phyloP scores from a whole-genome alignment of 2,888 invertebrate genomes.

The Aspidiotus rigidus region DNA sequence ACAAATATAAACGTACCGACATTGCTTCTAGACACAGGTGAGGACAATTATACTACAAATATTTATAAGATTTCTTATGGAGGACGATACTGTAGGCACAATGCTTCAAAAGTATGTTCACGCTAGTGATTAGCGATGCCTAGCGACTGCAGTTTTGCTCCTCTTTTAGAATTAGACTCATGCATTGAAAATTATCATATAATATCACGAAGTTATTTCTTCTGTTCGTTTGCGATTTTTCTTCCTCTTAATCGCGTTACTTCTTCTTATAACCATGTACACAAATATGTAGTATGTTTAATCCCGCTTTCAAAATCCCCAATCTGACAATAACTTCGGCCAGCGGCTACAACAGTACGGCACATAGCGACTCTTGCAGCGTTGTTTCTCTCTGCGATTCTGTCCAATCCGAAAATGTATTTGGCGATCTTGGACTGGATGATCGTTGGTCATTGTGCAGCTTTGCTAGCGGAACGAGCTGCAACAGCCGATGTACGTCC shows the following conservation, averaged over 20 bases:
- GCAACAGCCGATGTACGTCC: conserved; percentile 40
- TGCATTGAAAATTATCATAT: too few species aligned
- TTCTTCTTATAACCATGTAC: not conserved
- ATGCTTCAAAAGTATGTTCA: too few species aligned
- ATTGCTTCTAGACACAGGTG: too few species aligned
- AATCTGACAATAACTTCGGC: conserved; percentile 18
- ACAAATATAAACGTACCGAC: conserved; percentile 9
- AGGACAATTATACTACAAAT: too few species aligned
- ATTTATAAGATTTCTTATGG: too few species aligned
- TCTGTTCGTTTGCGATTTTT: not conserved
- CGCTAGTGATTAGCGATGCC: too few species aligned
- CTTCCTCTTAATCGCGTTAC: not conserved
- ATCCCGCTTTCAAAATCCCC: conserved; percentile 15
- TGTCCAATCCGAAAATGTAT: conserved; percentile 7
- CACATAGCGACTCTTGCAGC: conserved; percentile 16
- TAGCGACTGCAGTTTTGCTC: too few species aligned
- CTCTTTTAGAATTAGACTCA: too few species aligned
- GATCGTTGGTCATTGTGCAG: conserved; percentile 25
- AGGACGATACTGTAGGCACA: too few species aligned
- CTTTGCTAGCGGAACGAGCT: conserved; percentile 42
- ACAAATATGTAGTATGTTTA: not conserved
- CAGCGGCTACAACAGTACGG: conserved; percentile 5
- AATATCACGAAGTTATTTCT: not conserved
- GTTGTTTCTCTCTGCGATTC: conserved; percentile 22
- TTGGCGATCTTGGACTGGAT: conserved; percentile 15